These are phyloP conservation scores for Mesoligia furuncula DNA, from an alignment of 2,888 invertebrate genomes.

Conservation along the genomic window DNA sequence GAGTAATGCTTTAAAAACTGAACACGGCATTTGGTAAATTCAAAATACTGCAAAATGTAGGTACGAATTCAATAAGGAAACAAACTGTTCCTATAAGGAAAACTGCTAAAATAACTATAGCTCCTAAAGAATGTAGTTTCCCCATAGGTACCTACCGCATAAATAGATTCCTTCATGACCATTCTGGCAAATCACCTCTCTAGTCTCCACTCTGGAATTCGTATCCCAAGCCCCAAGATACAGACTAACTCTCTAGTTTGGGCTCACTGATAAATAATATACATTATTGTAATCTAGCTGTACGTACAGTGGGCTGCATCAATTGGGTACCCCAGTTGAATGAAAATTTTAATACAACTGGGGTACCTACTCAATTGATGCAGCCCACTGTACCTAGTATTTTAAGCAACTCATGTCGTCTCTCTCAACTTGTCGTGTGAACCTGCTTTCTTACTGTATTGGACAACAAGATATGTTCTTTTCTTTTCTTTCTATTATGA, in stretches of 20 bases:
- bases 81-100: slow-evolving; percentile 21
- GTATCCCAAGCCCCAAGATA: background rate
- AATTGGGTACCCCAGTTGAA: too few relatives aligned
- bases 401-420: background rate
- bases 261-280: background rate
- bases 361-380: too few relatives aligned
- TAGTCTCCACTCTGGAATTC: background rate
- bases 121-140: slow-evolving; percentile 19
- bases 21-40: background rate
- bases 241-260: background rate
- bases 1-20: background rate
- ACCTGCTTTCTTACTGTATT: background rate
- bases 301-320: too few relatives aligned
- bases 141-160: background rate
- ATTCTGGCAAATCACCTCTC: background rate
- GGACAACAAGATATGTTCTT: background rate
- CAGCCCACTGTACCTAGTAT: background rate
- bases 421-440: background rate
- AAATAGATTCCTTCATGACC: background rate
- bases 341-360: too few relatives aligned
- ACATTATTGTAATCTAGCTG: background rate
- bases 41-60: background rate
- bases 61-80: slow-evolving; percentile 21
- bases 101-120: slow-evolving; percentile 32
- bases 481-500: background rate